These are phyloP conservation scores for Diorhabda carinulata DNA, from an alignment of 1,140 invertebrate genomes.

Conservation along the genomic window DNA sequence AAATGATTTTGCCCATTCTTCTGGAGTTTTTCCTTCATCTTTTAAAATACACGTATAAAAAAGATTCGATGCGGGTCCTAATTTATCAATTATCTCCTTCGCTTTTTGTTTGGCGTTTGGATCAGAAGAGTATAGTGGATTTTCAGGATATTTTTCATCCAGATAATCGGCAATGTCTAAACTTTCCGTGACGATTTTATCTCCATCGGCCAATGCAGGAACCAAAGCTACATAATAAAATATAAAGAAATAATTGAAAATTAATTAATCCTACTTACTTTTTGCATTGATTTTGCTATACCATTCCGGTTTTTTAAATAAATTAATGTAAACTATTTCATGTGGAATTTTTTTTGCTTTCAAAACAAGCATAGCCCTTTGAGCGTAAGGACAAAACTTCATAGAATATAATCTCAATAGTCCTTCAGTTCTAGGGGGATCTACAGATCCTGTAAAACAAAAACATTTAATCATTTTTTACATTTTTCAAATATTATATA, in stretches of 20 bases:
- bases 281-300: slow-evolving; percentile 58
- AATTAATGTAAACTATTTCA: slow-evolving; percentile 79
- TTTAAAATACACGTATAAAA: slow-evolving; percentile 32
- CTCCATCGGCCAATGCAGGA: slow-evolving; percentile 67
- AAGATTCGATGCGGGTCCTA: slow-evolving; percentile 47
- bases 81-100: slow-evolving; percentile 69
- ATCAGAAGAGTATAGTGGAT: slow-evolving; percentile 67
- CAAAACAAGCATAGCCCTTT: slow-evolving; percentile 75
- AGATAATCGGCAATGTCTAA: slow-evolving; percentile 78
- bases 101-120: slow-evolving; percentile 71
- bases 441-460: slow-evolving; percentile 55
- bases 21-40: slow-evolving; percentile 31
- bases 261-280: slow-evolving; percentile 24
- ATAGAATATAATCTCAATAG: slow-evolving; percentile 80
- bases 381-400: slow-evolving; percentile 87
- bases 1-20: slow-evolving; percentile 36
- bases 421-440: slow-evolving; percentile 60
- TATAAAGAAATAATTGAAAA: not conserved
- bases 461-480: not conserved
- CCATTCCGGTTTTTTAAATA: slow-evolving; percentile 85
- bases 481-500: not conserved
- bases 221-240: slow-evolving; percentile 50
- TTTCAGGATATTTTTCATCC: slow-evolving; percentile 72
- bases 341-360: slow-evolving; percentile 80
- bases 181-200: slow-evolving; percentile 72